Base-by-base conservation (phyloP, 2,797 vertebrate genomes). In the Amniataba percoides region DNA sequence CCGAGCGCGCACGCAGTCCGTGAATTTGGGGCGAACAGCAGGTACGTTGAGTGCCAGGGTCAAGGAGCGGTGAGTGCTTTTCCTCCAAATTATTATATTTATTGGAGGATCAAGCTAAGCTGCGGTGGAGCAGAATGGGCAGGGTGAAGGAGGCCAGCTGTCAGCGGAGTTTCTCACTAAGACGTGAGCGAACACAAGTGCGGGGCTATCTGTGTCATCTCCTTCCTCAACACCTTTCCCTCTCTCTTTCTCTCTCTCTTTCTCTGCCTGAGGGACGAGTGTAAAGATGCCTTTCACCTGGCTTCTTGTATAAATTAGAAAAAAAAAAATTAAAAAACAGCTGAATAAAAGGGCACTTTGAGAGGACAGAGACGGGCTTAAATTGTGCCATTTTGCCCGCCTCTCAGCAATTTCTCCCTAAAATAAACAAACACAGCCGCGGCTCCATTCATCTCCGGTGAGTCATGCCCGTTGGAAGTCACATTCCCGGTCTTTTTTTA, bases 61-160 rank as follows among this genome's bases (percentile, higher is more conserved):
- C 82, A 84, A 78, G 84, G 23, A 81, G 63, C 23, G 46, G 23
- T 57, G 49, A 86, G 72, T 77, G 82, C 68, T 82, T 71, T 74
- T 85, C 67, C 80, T 77, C 42, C 31, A 48, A 74, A 82, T 82
- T 63, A 67, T 83, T 75, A 56, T 79, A 78, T 85, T 83, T 85
- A 81, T 86, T 85, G 63, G 52, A 48, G 81, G 81, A 86, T 87
- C 76, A 80, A 18, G 71, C 71, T 84, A 81, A 86, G 84, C 83
- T 72, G 69, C 39, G 58, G 40, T 27, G 55, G 27, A 59, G 59
- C 74, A 65, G 60, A 70, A 58, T 48, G 62, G 58, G 66, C 57
- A 43, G 67, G 77, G 39, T 57, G 77, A 74, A 42, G 57, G 74
- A 81, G 80, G 65, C 77, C 82, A 86, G 78, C 84, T 86, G 81